Evolutionary conservation across 2,113 vertebrate genomes (phyloP), one percentile per base, ranked within the genome.

Genomic region (Lepus americanus): DNA sequence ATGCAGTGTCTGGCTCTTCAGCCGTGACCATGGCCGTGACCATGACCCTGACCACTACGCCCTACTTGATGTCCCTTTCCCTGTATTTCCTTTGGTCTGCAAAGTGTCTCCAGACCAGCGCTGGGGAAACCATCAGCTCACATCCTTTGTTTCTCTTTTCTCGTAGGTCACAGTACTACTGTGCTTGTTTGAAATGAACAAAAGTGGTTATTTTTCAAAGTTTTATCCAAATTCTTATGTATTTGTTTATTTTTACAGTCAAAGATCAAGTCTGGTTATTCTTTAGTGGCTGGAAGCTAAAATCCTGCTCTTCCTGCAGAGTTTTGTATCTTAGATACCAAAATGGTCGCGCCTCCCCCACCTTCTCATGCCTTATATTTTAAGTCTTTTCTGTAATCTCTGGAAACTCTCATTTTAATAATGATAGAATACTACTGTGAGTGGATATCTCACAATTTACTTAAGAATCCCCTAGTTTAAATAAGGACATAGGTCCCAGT

Each of bases 351-450:
- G 14, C 16, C 59, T 11, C 44, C 1, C 14, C 2, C 55, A 3
- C 25, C 78, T 16, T 59, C 19, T 59, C 19, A 5, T 16, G 84
- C 23, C 85, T 22, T 76, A 9, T 69, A 44, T 72, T 72, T 64
- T 67, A 49, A 80, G 33, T 82, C 20, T 95, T 90, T 92, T 79
- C 13, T 16, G 9, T 82, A 63, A 69, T 73, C 23, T 87, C 80
- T 17, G 78, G 29, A 36, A 89, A 89, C 86, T 89, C 36, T 90
- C 16, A 51, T 83, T 82, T 86, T 39, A 88, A 77, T 87, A 31
- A 85, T 73, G 79, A 64, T 51, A 81, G 39, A 84, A 64, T 5
- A 39, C 44, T 63, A 9, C 59, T 94, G 91, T 29, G 61, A 92
- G 63, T 92, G 22, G 39, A 53, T 39, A 87, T 84, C 59, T 20